Evolutionary conservation across 2,888 invertebrate genomes (phyloP).

Genomic region (Parthenolecanium corni): DNA sequence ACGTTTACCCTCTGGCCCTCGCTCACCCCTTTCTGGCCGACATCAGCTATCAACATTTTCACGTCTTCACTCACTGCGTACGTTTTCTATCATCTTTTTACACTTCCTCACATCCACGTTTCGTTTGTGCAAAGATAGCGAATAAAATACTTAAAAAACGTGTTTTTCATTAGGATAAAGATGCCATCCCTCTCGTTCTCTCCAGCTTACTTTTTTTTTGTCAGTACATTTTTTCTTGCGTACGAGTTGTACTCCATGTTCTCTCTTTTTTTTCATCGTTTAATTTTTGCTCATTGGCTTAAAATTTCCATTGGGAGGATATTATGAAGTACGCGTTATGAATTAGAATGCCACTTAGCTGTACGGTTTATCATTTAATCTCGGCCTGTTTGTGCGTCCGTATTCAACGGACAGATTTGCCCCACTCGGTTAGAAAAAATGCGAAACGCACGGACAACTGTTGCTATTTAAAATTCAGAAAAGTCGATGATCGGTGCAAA

Average conservation of each 20-base stretch:
- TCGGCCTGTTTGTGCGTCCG: no score
- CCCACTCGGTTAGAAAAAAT: no score
- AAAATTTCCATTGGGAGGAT: constrained; percentile 21
- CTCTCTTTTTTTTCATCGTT: background rate
- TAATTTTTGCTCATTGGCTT: constrained; percentile 16
- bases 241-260: no score
- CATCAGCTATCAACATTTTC: no score
- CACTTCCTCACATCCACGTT: constrained; percentile 7
- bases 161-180: constrained; percentile 13
- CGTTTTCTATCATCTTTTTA: constrained; percentile 11
- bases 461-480: no score
- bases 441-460: no score
- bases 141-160: background rate
- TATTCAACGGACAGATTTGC: no score
- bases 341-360: constrained; percentile 13
- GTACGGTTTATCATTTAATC: constrained; percentile 10
- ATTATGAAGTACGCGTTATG: constrained; percentile 7
- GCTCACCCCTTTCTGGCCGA: no score
- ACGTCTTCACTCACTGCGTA: no score
- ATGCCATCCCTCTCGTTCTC: background rate
- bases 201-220: background rate
- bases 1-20: no score
- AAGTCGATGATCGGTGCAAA: no score
- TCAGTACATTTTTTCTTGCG: background rate
- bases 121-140: background rate